These are phyloP conservation scores for Percopsis omiscomaycus DNA, from an alignment of 2,797 vertebrate genomes.

Conservation along the genomic window DNA sequence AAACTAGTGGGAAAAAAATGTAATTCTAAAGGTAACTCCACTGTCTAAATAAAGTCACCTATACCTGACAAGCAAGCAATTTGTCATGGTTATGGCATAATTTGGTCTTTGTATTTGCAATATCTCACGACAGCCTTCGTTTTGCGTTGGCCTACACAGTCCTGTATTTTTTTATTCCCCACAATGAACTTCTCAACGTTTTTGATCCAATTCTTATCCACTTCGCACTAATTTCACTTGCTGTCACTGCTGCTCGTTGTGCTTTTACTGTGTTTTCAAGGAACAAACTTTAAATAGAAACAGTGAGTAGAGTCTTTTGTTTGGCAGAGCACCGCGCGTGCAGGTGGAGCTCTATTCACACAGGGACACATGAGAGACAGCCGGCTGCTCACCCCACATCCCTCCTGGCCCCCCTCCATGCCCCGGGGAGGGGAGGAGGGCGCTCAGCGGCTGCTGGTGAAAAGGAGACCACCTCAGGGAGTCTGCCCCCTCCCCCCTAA, in stretches of 20 bases:
- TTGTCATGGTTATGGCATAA: no score
- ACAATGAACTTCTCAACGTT: no score
- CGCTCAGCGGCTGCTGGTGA: background rate
- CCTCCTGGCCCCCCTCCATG: background rate
- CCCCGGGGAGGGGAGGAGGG: background rate
- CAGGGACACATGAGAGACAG: slow-evolving; percentile 5
- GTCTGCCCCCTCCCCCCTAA: background rate
- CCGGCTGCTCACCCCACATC: background rate
- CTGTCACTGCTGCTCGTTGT: background rate
- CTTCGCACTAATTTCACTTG: no score
- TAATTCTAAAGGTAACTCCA: no score
- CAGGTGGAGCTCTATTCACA: background rate
- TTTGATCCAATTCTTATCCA: no score
- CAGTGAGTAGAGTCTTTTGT: background rate
- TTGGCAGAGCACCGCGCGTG: background rate
- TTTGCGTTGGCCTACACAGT: no score
- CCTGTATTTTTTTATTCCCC: no score
- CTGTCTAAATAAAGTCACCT: no score
- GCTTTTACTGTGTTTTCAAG: background rate
- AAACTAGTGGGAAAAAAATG: no score
- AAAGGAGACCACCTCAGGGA: background rate
- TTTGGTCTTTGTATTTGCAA: no score
- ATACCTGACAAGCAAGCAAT: no score
- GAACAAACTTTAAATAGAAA: background rate
- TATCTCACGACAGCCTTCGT: no score